Evolutionary conservation across 1,140 invertebrate species (phyloP).

Genomic region (Hesperophylax magnus): DNA sequence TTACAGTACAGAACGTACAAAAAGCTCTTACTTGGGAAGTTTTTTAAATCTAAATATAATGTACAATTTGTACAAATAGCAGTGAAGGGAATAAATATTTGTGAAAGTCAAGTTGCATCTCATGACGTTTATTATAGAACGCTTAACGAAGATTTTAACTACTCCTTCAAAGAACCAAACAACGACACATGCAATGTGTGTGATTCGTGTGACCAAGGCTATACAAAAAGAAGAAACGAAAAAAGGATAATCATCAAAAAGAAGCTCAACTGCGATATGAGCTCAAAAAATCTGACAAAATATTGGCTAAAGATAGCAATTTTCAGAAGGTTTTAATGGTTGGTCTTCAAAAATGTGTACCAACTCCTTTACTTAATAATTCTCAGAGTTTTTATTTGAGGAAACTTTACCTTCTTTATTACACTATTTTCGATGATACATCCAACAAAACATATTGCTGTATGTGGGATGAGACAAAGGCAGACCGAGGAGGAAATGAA

Average conservation of each 20-base stretch:
- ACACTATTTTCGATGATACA: not conserved
- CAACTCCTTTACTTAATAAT: constrained; percentile 1
- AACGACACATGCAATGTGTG: constrained; percentile 6
- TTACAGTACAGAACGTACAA: not conserved
- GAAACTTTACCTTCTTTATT: not conserved
- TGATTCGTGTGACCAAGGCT: not conserved
- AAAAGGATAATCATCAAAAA: not conserved
- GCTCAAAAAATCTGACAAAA: too few species aligned
- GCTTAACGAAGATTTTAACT: constrained; percentile 19
- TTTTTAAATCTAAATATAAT: not conserved
- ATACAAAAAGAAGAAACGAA: not conserved
- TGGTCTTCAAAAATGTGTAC: constrained; percentile 3
- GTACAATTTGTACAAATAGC: not conserved
- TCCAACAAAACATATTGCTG: not conserved
- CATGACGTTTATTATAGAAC: not conserved
- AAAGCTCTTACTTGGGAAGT: not conserved
- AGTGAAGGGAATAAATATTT: not conserved
- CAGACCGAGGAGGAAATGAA: not conserved
- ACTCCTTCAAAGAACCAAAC: not conserved
- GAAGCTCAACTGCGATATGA: too few species aligned
- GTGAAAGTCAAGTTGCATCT: not conserved
- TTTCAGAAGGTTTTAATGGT: not conserved
- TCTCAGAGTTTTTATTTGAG: constrained; percentile 6
- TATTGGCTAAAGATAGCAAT: not conserved
- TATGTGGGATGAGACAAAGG: not conserved